Evolutionary conservation across 1,140 invertebrate species (phyloP), one percentile per base, ranked within the genome.

Genomic region (Eupeodes corollae): DNA sequence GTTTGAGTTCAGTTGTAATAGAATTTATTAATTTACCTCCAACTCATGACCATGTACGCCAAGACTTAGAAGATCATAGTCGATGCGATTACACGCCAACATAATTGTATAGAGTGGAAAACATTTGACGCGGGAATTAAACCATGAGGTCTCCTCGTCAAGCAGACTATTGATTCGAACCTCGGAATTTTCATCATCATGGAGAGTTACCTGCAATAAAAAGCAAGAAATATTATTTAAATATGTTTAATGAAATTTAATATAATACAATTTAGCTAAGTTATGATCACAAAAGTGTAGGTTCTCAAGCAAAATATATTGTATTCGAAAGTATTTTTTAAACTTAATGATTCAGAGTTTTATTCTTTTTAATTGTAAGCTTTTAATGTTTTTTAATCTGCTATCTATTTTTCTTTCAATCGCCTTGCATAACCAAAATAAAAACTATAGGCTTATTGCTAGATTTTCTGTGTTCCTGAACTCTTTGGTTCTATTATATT

Each of bases 41-140:
- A 82, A 65, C 61, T 81, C 82, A 43, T 75, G 73, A 44, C 77
- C 76, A 32, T 79, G 78, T 31, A 79, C 70, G 51, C 83, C 83
- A 47, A 91, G 71, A 59, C 79, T 80, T 46, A 89, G 70, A 60
- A 84, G 82, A 71, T 88, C 80, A 37, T 87, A 71, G 26, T 68
- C 70, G 13, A 79, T 79, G 35, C 79, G 73, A 57, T 84, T 83
- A 51, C 84, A 80, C 31, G 86, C 86, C 48, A 86, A 70, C 57
- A 91, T 69, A 46, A 90, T 72, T 15, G 86, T 86, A 61, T 82
- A 85, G 43, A 91, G 73, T 52, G 88, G 87, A 66, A 90, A 88
- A 69, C 87, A 91, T 62, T 86, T 83, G 42, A 90, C 80, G 53
- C 83, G 75, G 37, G 82, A 74, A 55, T 68, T 64, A 46, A 68